A percentile compares a stretch with the other conserved stretches of the same genome.
phyloP scores from a whole-genome alignment of 2,113 vertebrate genomes.

The Brachypodius melanocephalos region DNA sequence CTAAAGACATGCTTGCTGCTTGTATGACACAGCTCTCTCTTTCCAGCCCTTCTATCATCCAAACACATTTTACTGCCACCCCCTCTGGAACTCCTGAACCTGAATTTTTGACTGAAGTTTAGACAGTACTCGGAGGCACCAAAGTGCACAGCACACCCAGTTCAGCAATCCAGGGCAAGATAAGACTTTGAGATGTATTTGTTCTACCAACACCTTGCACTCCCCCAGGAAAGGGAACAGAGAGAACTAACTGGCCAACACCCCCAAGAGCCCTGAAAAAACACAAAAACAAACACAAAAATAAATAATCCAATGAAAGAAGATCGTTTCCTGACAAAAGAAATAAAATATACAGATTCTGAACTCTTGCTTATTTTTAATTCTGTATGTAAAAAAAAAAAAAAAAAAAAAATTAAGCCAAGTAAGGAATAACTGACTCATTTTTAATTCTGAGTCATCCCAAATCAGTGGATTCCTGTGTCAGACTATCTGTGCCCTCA shows the following conservation, averaged over 20 bases:
- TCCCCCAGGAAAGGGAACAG: rapidly evolving
- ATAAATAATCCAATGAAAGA: not conserved
- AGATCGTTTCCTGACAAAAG: not conserved
- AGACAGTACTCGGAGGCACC: not conserved
- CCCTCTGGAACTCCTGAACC: not conserved
- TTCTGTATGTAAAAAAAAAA: not conserved
- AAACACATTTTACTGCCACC: not conserved
- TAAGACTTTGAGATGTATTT: not conserved
- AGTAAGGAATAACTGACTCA: not conserved
- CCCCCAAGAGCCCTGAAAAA: not conserved
- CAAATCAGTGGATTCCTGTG: not conserved
- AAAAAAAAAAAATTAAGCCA: not conserved
- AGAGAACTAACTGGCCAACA: not conserved
- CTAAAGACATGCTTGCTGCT: not conserved
- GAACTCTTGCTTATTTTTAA: not conserved
- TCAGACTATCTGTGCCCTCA: not conserved
- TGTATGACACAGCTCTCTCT: not conserved
- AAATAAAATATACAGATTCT: not conserved
- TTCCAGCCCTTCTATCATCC: not conserved
- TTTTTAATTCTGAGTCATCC: slow-evolving; percentile 9
- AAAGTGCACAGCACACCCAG: not conserved
- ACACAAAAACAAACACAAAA: rapidly evolving
- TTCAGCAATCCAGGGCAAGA: not conserved
- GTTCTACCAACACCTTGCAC: not conserved
- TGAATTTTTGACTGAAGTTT: not conserved